Base-by-base conservation (phyloP, 2,888 invertebrate species). In the Limulus polyphemus region DNA sequence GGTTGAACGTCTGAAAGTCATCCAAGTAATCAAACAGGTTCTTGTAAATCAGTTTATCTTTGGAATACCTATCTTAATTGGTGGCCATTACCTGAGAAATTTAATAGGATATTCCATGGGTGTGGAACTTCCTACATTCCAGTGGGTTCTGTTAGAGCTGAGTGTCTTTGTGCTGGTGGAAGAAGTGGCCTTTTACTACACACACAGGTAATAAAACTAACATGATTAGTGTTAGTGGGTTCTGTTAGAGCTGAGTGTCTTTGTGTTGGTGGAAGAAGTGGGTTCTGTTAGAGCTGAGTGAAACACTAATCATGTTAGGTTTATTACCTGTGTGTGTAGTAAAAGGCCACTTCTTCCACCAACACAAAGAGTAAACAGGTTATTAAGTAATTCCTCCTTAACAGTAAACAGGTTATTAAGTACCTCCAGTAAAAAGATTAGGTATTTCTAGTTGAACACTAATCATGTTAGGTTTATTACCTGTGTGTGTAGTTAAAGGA, bases 181-280 rank as follows among this genome's bases (percentile, higher is more conserved):
- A 74, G 90, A 90, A 77, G 79, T 88, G 68, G 84, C 83, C 60
- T 90, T 90, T 75, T 90, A 90, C 75, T 90, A 90, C 74, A 84
- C 86, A 11, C 90, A 90, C 77, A 64, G 67, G 67, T 67, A 54
- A 54, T n/a, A n/a, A n/a, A n/a, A n/a, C n/a, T n/a, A n/a, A n/a
- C n/a, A n/a, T n/a, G n/a, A n/a, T n/a, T n/a, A n/a, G n/a, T n/a
- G n/a, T n/a, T n/a, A 86, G 69, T 84, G 85, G 84, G 85, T 84
- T 5, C 77, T 88, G 55, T 81, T 85, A 59, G 86, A 90, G 75
- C 77, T 90, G 62, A 83, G 83, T 1, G 79, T 88, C 57, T 86
- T 84, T 74, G 83, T 87, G 68, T 75, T 89, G 32, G 82, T 85
- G 71, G 88, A 89, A 74, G 90, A 90, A 77, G 79, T 84, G 85